Percentiles rank a stretch among this genome's conserved stretches.
phyloP scores from a whole-genome alignment of 2,113 vertebrate genomes.

The Campylomormyrus numenius region DNA sequence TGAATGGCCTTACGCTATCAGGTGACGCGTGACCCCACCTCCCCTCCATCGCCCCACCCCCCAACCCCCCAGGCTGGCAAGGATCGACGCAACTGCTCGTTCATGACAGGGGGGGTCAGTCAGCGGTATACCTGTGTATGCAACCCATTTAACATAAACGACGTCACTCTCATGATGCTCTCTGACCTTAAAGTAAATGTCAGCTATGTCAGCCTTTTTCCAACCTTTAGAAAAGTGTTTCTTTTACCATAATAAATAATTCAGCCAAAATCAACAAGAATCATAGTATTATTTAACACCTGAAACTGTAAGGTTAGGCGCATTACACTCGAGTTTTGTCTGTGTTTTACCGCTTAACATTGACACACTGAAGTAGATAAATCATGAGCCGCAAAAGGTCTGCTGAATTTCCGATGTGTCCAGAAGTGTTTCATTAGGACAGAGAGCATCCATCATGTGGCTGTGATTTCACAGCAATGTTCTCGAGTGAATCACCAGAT shows the following conservation, averaged over 20 bases:
- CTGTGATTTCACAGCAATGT: not conserved
- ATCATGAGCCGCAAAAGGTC: not conserved
- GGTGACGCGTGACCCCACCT: conserved; percentile 49
- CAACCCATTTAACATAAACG: not conserved
- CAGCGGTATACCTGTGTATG: not conserved
- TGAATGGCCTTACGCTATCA: conserved; percentile 56
- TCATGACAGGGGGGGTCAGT: not conserved
- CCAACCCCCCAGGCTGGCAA: not conserved
- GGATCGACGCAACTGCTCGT: not conserved
- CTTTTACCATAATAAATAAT: not conserved
- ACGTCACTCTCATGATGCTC: not conserved
- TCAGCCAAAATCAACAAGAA: not conserved
- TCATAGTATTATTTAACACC: not conserved
- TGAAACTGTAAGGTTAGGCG: not conserved
- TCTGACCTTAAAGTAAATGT: not conserved
- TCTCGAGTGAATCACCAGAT: not conserved
- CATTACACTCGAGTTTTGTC: not conserved
- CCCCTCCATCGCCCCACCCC: not conserved
- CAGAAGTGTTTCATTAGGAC: not conserved
- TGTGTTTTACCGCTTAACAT: not conserved
- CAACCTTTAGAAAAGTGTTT: not conserved
- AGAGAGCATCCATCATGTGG: not conserved
- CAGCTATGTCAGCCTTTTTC: not conserved
- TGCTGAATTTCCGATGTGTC: not conserved
- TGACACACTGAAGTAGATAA: not conserved